Conservation (phyloP, 2,113 vertebrate genomes). For the Petromus typicus region DNA sequence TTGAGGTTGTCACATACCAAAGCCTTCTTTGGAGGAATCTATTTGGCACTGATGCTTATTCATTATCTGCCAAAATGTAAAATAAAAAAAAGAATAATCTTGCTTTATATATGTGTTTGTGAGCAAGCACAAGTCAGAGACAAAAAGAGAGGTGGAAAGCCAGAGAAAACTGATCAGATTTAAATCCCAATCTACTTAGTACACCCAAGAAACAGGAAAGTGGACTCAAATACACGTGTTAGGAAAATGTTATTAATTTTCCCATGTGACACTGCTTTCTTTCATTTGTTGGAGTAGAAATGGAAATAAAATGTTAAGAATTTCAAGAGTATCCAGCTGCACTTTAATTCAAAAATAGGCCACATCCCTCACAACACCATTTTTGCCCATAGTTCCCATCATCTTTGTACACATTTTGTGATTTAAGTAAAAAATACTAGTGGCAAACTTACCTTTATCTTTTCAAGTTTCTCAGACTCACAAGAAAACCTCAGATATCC, state of each 20-base stretch:
- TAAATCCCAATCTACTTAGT: background rate
- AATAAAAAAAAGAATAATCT: background rate
- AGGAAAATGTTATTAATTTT: background rate
- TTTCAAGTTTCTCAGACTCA: background rate
- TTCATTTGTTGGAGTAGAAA: background rate
- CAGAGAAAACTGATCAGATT: background rate
- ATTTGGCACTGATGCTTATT: background rate
- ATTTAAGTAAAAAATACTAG: background rate
- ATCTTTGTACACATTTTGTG: background rate
- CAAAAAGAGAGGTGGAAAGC: background rate
- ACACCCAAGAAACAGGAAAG: background rate
- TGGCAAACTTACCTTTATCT: background rate
- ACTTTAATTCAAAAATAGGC: constrained; percentile 33
- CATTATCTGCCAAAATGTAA: background rate
- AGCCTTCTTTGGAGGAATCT: background rate
- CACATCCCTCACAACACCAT: background rate
- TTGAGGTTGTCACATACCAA: background rate
- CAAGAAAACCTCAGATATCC: background rate
- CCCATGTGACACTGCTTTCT: background rate
- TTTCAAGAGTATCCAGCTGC: background rate
- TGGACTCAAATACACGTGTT: background rate
- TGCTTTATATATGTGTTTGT: background rate
- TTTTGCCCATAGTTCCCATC: background rate
- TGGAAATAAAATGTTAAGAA: constrained; percentile 17
- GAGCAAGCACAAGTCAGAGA: background rate